Conservation (phyloP, 2,113 vertebrate species). For the Spermophilus dauricus region DNA sequence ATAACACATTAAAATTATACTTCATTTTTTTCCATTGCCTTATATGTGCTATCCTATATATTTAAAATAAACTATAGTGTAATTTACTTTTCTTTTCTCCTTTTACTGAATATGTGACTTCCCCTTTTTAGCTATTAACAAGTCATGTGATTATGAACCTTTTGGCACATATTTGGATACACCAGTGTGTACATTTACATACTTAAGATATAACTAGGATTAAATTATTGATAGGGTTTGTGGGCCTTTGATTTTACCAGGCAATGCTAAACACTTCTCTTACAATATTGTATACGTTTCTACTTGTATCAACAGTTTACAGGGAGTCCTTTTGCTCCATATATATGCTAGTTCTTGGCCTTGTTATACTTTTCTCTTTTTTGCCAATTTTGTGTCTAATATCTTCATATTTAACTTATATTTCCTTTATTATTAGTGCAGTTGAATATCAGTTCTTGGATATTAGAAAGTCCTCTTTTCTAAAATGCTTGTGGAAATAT, state of each 20-base stretch:
- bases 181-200: background rate
- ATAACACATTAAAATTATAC: background rate
- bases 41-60: background rate
- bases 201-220: background rate
- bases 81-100: background rate
- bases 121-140: background rate
- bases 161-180: background rate
- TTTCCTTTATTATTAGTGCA: background rate
- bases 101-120: background rate
- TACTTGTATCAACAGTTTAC: background rate
- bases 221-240: background rate
- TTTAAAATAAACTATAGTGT: background rate
- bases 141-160: background rate
- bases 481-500: background rate
- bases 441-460: background rate
- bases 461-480: background rate
- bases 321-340: background rate
- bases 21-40: background rate
- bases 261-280: background rate
- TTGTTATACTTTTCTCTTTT: background rate
- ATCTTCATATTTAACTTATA: conserved; percentile 10
- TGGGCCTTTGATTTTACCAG: background rate
- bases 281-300: background rate
- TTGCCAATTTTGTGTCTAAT: conserved; percentile 22
- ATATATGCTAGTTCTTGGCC: background rate